These are phyloP conservation scores for Dolichopus griseipennis DNA, from an alignment of 2,888 invertebrate genomes.

Conservation along the genomic window DNA sequence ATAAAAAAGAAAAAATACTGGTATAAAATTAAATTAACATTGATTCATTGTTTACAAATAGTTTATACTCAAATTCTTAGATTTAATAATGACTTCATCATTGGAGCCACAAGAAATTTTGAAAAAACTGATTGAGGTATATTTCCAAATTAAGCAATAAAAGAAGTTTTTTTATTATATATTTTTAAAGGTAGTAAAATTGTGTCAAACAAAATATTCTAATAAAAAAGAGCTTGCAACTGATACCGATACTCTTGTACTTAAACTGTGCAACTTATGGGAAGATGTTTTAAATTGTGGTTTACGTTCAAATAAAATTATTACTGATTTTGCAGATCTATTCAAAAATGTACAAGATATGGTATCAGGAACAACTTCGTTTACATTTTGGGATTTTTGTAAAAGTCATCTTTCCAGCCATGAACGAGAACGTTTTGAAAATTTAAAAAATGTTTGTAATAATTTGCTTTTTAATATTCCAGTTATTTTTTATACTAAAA, in stretches of 20 bases:
- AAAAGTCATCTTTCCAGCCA: constrained; percentile 74
- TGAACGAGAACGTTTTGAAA: constrained; percentile 75
- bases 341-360: constrained; percentile 65
- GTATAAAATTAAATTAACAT: no score
- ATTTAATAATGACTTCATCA: no score
- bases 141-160: no score
- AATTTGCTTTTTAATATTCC: no score
- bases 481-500: neutral
- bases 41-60: no score
- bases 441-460: constrained; percentile 51
- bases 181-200: constrained; percentile 26
- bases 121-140: no score
- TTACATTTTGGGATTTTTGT: constrained; percentile 70
- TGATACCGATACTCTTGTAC: constrained; percentile 59
- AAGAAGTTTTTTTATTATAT: neutral
- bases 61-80: no score
- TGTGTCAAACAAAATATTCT: constrained; percentile 74
- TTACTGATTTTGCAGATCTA: constrained; percentile 25
- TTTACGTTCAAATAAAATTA: constrained; percentile 37
- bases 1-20: no score
- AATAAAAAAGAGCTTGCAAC: constrained; percentile 84
- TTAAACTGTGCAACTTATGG: constrained; percentile 59
- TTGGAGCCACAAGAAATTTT: no score
- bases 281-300: constrained; percentile 74
- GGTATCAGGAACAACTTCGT: constrained; percentile 46